Base-by-base conservation (phyloP, 2,113 vertebrate genomes). In the Hydrochoerus hydrochaeris region DNA sequence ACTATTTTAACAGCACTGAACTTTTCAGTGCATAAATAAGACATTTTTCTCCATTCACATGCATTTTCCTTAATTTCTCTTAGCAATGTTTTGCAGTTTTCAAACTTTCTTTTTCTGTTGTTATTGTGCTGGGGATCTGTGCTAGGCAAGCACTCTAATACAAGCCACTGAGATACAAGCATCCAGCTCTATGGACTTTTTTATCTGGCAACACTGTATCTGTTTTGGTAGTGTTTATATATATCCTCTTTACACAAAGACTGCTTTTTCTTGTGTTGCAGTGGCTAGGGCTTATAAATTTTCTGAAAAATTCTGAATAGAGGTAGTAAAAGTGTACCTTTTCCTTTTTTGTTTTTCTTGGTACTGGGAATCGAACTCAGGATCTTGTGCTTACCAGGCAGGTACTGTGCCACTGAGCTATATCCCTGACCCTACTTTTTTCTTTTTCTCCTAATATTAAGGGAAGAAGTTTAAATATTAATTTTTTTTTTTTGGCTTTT, bases 51-150 rank as follows among this genome's bases (percentile, higher is more conserved):
- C 84, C 52, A n/a, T 58, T 77, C 58, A 94, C 62, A 84, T 11
- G 73, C 49, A 30, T 65, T 78, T 90, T 77, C 58, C 85, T 85
- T 83, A 54, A 38, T 44, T 73, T 65, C 46, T 90, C 67, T 90
- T 44, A 90, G 17, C 35, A 93, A 44, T 44, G 32, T 77, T 77
- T 87, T 85, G 80, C 14, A 81, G 24, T 88, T 88, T 95, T 85
- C 22, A 10, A 44, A 49, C 32, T 12, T 14, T 49, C 80, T 13
- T 7, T 26, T 49, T 52, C 49, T 54, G 13, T 46, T 44, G 52
- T 46, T 57, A 57, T 90, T 20, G 24, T 63, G 8, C 58, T 52
- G 22, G 44, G 46, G 73, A 78, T 20, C 19, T 20, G 24, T 75
- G 62, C 44, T 67, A 52, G 44, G 22, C 41, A 49, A 78, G 41